Evolutionary conservation across 2,888 invertebrate genomes (phyloP), one percentile per base, ranked within the genome.

Genomic region (Sminthurinus aureus): DNA sequence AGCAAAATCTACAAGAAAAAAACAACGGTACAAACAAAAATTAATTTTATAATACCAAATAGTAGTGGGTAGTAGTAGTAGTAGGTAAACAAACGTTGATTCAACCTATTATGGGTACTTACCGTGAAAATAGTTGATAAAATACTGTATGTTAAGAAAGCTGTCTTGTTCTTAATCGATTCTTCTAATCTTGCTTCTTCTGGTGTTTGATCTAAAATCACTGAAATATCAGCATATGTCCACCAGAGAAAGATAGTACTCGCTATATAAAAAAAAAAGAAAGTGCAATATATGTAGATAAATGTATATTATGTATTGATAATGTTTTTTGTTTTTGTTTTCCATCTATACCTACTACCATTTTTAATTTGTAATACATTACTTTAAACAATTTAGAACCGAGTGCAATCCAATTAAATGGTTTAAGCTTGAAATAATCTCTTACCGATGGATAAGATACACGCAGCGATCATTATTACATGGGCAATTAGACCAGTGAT

Each of bases 101-200:
- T n/a, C n/a, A n/a, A n/a, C n/a, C n/a, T n/a, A n/a, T n/a, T n/a
- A n/a, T 69, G n/a, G 11, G 20, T 9, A 50, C 93, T 92, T 91
- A 97, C 96, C 89, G 97, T 97, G 85, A 97, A 94, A 87, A 97
- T 92, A 64, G 97, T 96, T 24, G 97, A 96, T 87, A 96, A 92
- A 87, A 98, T 94, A 20, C 97, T 94, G 89, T 95, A 94, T 90
- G 93, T 93, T 66, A 97, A 92, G 90, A 98, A 96, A 0, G 96
- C 96, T 84, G 93, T 93, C 91, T 97, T 96, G 90, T 97, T 97
- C 89, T 95, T 93, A 58, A 95, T 92, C 81, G 95, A 94, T 91
- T 97, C 96, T 90, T 95, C 93, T 82, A 97, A 91, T 83, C 92
- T 89, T 77, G 91, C 90, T 84, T 90, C 90, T 79, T 89, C 88